phyloP scores from a whole-genome alignment of 2,888 invertebrate genomes.

The Drosophila fungiperda region DNA sequence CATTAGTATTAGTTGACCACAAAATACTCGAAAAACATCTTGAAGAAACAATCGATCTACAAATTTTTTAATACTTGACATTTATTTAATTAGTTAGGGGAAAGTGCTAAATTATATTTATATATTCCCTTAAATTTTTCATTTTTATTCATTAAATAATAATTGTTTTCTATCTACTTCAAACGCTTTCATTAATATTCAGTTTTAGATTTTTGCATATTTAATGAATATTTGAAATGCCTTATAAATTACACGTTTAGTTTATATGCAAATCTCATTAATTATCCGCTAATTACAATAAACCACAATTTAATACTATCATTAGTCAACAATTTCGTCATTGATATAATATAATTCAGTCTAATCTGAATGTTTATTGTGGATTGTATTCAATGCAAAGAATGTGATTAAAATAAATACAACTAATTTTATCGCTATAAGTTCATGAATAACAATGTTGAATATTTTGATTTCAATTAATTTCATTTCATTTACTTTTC shows the following conservation, averaged over 20 bases:
- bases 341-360: not conserved
- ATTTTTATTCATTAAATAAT: not conserved
- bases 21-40: conserved; percentile 24
- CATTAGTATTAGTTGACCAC: conserved; percentile 21
- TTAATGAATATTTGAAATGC: not conserved
- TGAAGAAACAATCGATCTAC: conserved; percentile 33
- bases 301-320: not conserved
- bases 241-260: not conserved
- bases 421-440: not conserved
- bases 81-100: not conserved
- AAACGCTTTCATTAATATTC: not conserved
- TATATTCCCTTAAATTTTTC: not conserved
- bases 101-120: not conserved
- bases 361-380: not conserved
- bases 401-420: not conserved
- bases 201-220: not conserved
- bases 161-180: not conserved
- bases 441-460: not conserved
- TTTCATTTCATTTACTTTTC: conserved; percentile 16
- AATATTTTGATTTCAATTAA: not conserved
- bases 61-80: not conserved
- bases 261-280: not conserved
- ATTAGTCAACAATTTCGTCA: not conserved
- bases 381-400: not conserved
- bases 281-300: not conserved